These are phyloP conservation scores for Osmerus mordax DNA, from an alignment of 2,113 vertebrate species.

Conservation along the genomic window DNA sequence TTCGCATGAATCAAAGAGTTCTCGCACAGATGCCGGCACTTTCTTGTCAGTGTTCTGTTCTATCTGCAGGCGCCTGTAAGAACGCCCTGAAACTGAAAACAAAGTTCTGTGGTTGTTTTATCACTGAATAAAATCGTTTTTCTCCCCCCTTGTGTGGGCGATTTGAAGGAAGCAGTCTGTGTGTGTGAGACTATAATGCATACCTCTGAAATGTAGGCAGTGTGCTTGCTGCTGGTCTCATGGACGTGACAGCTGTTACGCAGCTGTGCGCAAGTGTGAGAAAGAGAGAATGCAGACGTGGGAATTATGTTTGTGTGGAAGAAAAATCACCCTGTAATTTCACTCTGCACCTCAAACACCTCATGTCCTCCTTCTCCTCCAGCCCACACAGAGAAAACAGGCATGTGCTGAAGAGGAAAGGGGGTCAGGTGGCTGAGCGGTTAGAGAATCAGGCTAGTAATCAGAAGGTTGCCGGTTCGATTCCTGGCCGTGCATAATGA, in stretches of 20 bases:
- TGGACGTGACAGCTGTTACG: constrained; percentile 60
- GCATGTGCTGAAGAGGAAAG: too few species aligned
- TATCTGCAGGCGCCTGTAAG: neutral
- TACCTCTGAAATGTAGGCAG: constrained; percentile 42
- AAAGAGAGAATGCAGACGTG: constrained; percentile 38
- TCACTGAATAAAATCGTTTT: constrained; percentile 22
- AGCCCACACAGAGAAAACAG: too few species aligned
- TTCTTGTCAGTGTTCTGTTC: too few species aligned
- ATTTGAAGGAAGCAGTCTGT: constrained; percentile 33
- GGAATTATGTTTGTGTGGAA: constrained; percentile 34
- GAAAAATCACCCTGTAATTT: constrained; percentile 51
- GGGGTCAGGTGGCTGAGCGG: too few species aligned
- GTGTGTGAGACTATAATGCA: constrained; percentile 23
- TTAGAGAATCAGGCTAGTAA: too few species aligned
- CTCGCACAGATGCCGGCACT: too few species aligned
- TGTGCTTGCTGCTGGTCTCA: constrained; percentile 35
- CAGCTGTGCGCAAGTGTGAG: constrained; percentile 61
- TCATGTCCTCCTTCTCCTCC: constrained; percentile 32
- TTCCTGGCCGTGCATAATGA: too few species aligned
- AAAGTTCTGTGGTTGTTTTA: constrained; percentile 41
- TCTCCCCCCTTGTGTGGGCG: constrained; percentile 7
- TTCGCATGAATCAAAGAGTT: too few species aligned
- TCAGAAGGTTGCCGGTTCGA: too few species aligned
- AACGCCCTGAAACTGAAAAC: constrained; percentile 25
- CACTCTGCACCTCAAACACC: constrained; percentile 54